phyloP scores from a whole-genome alignment of 2,888 invertebrate species.

The Melikaiella ostensackeni region DNA sequence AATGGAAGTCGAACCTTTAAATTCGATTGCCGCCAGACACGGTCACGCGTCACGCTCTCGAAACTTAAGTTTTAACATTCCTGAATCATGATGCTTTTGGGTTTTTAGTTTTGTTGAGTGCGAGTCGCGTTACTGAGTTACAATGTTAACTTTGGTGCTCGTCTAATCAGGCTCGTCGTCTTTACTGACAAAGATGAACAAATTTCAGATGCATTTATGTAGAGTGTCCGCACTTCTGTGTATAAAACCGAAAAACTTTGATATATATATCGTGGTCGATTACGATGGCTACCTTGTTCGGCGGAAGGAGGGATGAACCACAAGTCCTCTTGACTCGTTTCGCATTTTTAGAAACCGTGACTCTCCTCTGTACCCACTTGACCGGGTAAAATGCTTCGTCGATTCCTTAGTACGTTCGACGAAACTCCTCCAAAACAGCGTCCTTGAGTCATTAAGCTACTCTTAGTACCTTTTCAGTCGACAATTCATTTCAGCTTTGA shows the following conservation, averaged over 20 bases:
- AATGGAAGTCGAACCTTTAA: slow-evolving; percentile 24
- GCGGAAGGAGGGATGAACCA: slow-evolving; percentile 56
- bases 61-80: neutral
- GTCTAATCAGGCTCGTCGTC: slow-evolving; percentile 15
- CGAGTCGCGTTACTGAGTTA: neutral
- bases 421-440: slow-evolving; percentile 4
- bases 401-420: slow-evolving; percentile 24
- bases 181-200: slow-evolving; percentile 58
- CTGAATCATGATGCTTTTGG: neutral
- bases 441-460: neutral
- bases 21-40: slow-evolving; percentile 32
- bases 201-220: slow-evolving; percentile 68
- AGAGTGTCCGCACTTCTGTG: slow-evolving; percentile 59
- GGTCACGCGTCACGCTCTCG: slow-evolving; percentile 5
- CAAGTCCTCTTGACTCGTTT: neutral
- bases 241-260: slow-evolving; percentile 57
- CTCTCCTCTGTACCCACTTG: slow-evolving; percentile 19
- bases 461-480: neutral
- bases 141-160: slow-evolving; percentile 12
- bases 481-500: neutral
- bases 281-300: slow-evolving; percentile 56
- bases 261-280: slow-evolving; percentile 55
- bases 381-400: neutral
- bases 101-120: neutral
- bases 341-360: slow-evolving; percentile 29